A percentile compares a stretch with the other conserved stretches of the same genome.
Evolutionary conservation across 2,888 invertebrate genomes (phyloP).

Genomic region (Drosophila engyochracea): DNA sequence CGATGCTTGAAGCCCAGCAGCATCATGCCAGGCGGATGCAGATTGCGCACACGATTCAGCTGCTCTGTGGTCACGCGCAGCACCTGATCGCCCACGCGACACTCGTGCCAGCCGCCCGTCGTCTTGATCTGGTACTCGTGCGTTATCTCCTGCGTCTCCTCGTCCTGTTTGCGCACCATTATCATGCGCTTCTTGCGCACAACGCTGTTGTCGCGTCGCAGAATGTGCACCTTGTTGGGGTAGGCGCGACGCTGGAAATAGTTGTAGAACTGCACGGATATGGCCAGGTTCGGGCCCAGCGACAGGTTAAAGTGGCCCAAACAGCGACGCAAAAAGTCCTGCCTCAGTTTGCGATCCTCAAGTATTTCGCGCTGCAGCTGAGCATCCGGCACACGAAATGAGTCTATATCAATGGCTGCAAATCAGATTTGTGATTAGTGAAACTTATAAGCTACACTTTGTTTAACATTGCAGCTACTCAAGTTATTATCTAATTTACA

Average conservation of each 20-base stretch:
- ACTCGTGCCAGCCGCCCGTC: slow-evolving; percentile 76
- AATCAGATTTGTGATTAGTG: background rate
- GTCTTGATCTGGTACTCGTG: slow-evolving; percentile 74
- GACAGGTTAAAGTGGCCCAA: slow-evolving; percentile 87
- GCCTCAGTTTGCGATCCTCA: slow-evolving; percentile 86
- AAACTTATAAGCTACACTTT: background rate
- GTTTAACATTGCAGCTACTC: background rate
- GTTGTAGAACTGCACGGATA: slow-evolving; percentile 89
- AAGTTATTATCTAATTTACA: background rate
- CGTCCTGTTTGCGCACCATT: slow-evolving; percentile 83
- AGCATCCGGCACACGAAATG: slow-evolving; percentile 85
- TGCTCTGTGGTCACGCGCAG: slow-evolving; percentile 86
- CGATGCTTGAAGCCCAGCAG: slow-evolving; percentile 88
- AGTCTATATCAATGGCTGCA: slow-evolving; percentile 85
- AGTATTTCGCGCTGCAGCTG: slow-evolving; percentile 82
- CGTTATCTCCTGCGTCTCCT: slow-evolving; percentile 77
- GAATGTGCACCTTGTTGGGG: slow-evolving; percentile 85
- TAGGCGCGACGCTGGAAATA: slow-evolving; percentile 82
- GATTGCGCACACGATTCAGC: slow-evolving; percentile 86
- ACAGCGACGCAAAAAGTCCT: slow-evolving; percentile 88
- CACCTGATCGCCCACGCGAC: slow-evolving; percentile 64
- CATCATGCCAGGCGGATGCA: slow-evolving; percentile 87
- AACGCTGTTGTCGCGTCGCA: slow-evolving; percentile 86
- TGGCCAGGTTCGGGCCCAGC: slow-evolving; percentile 87
- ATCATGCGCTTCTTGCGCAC: slow-evolving; percentile 84